phyloP scores from a whole-genome alignment of 2,888 invertebrate genomes.

The Brenthis ino region DNA sequence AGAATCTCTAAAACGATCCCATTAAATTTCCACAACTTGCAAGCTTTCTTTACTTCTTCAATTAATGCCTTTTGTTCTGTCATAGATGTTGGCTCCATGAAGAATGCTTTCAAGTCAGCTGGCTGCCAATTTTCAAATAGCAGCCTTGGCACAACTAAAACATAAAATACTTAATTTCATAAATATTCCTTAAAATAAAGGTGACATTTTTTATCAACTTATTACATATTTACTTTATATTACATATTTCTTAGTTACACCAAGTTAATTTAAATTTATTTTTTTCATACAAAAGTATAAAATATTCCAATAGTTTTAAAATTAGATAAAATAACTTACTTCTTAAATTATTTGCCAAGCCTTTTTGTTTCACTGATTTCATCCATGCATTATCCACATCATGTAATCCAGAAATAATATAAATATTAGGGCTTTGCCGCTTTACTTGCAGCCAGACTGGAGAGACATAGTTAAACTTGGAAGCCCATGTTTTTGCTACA shows the following conservation, averaged over 20 bases:
- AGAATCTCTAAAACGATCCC: slow-evolving; percentile 96
- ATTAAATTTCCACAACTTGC: slow-evolving; percentile 90
- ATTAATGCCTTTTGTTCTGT: slow-evolving; percentile 86
- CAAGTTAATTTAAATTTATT: too few species aligned
- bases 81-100: slow-evolving; percentile 84
- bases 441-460: slow-evolving; percentile 97
- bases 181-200: slow-evolving; percentile 1
- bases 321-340: slow-evolving; percentile 66
- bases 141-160: slow-evolving; percentile 91
- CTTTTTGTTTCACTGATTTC: slow-evolving; percentile 85
- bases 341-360: slow-evolving; percentile 79
- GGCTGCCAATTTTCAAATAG: slow-evolving; percentile 93
- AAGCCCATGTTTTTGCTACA: slow-evolving; percentile 93
- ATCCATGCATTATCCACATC: slow-evolving; percentile 94
- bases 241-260: too few species aligned
- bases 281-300: neutral
- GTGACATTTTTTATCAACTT: too few species aligned
- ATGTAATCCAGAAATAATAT: slow-evolving; percentile 87
- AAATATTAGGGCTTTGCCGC: slow-evolving; percentile 83
- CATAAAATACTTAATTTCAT: slow-evolving; percentile 21
- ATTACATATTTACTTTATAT: too few species aligned
- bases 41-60: slow-evolving; percentile 85
- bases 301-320: neutral
- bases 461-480: slow-evolving; percentile 94
- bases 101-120: slow-evolving; percentile 87